Base-by-base conservation (phyloP, 2,888 invertebrate species). In the Ypsolopha sequella region DNA sequence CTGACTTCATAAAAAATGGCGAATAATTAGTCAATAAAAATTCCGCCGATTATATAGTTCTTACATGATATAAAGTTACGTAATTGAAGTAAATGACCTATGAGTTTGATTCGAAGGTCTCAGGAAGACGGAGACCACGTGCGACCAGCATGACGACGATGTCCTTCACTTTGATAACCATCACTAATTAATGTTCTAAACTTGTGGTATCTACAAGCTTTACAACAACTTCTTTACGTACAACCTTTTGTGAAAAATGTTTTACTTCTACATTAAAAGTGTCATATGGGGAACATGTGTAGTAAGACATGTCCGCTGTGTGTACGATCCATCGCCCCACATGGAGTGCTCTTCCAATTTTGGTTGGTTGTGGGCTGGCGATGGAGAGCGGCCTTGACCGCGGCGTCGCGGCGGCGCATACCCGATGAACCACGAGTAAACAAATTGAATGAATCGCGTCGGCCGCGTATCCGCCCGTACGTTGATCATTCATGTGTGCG, bases 1-100 rank as follows among this genome's bases (percentile, higher is more conserved):
- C 73, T 68, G 77, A 73, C 73, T 68, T 76, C 75, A 36, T 75
- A 82, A 84, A 84, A 84, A 55, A 47, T 78, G 68, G 71, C 76
- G 80, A 84, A 85, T 85, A 85, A 85, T 85, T 85, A 85, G 82
- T 81, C 82, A 80, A 86, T 86, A 85, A 84, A 86, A 85, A 85
- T 86, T 85, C 86, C 81, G 75, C 65, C 80, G 80, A 82, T 86
- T 84, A 80, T 80, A 76, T 74, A 72, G 74, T 76, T 70, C 78
- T 80, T 81, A 81, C 80, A 80, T 79, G 50, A 50, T 41, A 80
- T 75, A 76, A 24, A 73, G 81, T 86, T 86, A 76, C 85, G 85
- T 82, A 85, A 86, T 78, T 81, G 80, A 80, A 82, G 85, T 86
- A 82, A 85, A 86, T 60, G 86, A 85, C 84, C 85, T 76, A 70